A percentile compares a stretch with the other conserved stretches of the same genome.
Conservation (phyloP, 2,797 vertebrate species). For the Pteronotus mesoamericanus region DNA sequence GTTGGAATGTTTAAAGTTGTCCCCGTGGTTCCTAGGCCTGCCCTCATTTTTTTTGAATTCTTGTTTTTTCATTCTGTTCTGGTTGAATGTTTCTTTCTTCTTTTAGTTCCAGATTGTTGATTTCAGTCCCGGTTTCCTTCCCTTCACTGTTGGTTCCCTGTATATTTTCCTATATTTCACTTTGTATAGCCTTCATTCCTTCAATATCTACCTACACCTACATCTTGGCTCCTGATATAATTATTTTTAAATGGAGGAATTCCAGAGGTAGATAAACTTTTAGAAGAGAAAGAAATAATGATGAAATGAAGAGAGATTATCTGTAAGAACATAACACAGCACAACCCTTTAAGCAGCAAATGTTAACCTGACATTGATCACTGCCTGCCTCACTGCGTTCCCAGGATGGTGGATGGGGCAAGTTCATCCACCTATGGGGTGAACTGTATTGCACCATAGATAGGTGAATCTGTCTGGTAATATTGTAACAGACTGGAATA, state of each 20-base stretch:
- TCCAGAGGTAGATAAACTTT: conserved; percentile 9
- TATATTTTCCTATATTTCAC: too few relatives aligned
- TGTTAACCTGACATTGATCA: not conserved
- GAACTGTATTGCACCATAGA: not conserved
- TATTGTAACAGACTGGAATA: not conserved
- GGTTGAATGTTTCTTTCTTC: too few relatives aligned
- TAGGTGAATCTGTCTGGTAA: not conserved
- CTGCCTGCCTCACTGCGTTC: not conserved
- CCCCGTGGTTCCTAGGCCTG: too few relatives aligned
- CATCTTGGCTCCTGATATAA: not conserved
- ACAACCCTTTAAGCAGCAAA: not conserved
- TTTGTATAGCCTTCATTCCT: too few relatives aligned
- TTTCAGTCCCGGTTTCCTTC: too few relatives aligned
- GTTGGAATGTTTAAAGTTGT: too few relatives aligned
- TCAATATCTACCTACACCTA: too few relatives aligned
- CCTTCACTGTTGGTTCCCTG: too few relatives aligned
- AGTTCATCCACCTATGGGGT: not conserved
- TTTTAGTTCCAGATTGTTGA: too few relatives aligned
- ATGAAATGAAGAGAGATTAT: not conserved
- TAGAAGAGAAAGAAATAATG: not conserved
- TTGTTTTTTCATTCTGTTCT: too few relatives aligned
- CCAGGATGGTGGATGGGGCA: rapidly evolving
- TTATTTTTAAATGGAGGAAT: conserved; percentile 7
- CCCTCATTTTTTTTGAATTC: too few relatives aligned
- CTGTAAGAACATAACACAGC: not conserved